These are phyloP conservation scores for Cuniculus paca DNA, from an alignment of 2,797 vertebrate species.

Conservation along the genomic window DNA sequence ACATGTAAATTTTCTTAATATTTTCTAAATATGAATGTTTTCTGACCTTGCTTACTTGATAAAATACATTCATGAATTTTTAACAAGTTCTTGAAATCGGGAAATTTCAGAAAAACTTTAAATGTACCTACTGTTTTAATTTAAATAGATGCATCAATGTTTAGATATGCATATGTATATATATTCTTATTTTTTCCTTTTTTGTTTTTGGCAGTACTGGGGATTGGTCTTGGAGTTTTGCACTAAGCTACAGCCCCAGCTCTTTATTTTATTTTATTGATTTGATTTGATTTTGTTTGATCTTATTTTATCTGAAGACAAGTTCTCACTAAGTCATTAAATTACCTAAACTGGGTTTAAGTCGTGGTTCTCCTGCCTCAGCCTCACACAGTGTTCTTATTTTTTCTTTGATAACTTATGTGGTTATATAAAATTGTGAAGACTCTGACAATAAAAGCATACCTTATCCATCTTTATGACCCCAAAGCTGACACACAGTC, in stretches of 20 bases:
- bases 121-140: neutral
- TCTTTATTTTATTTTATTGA: neutral
- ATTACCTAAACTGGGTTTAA: neutral
- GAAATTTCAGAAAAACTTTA: neutral
- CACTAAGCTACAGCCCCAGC: neutral
- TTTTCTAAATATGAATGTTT: neutral
- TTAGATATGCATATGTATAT: neutral
- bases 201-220: neutral
- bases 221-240: neutral
- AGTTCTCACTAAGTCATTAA: neutral
- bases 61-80: slow-evolving; percentile 1
- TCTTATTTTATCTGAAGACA: neutral
- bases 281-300: neutral
- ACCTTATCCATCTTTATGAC: neutral
- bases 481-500: neutral
- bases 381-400: neutral
- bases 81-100: neutral
- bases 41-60: neutral
- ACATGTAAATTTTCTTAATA: no score
- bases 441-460: neutral
- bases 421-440: neutral
- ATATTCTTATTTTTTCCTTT: neutral
- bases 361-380: neutral
- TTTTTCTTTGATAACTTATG: neutral
- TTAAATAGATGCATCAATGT: neutral